Percentiles rank a stretch among this genome's conserved stretches.
Conservation (phyloP, 2,113 vertebrate species). For the Irena cyanogastra region DNA sequence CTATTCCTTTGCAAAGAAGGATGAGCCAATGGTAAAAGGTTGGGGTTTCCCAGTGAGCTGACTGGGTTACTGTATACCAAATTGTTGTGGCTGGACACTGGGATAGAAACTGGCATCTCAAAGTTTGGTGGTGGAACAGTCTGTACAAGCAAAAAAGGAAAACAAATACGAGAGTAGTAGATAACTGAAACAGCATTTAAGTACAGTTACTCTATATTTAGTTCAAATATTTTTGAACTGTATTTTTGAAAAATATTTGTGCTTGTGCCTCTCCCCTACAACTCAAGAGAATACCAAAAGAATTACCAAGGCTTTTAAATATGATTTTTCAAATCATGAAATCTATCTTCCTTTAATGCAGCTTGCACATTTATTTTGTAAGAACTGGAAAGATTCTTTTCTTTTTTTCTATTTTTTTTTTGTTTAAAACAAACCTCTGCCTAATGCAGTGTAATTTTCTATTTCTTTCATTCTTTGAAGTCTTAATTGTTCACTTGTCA, state of each 20-base stretch:
- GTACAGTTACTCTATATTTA: conserved; percentile 14
- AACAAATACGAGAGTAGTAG: conserved; percentile 34
- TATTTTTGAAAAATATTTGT: not conserved
- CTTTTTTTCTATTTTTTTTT: not conserved
- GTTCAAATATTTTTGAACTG: conserved; percentile 32
- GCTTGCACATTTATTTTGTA: not conserved
- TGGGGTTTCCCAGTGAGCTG: conserved; percentile 93
- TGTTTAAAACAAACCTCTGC: conserved; percentile 45
- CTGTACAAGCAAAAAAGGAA: conserved; percentile 70
- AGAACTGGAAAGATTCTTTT: not conserved
- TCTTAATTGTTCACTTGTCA: conserved; percentile 59
- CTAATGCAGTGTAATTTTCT: conserved; percentile 53
- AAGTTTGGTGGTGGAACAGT: conserved; percentile 95
- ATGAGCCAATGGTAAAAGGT: conserved; percentile 93
- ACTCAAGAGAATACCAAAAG: not conserved
- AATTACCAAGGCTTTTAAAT: not conserved
- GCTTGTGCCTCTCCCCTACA: not conserved
- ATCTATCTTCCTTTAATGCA: not conserved
- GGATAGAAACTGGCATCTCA: conserved; percentile 98
- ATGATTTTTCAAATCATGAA: not conserved
- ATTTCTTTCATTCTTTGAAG: conserved; percentile 53
- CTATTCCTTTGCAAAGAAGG: conserved; percentile 97
- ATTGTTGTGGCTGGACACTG: conserved; percentile 96
- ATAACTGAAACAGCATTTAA: conserved; percentile 25
- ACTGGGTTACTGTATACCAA: conserved; percentile 94